Base-by-base conservation (phyloP, 30 jellyfish, hydroid and myxozoan genomes). In the Catostylus mosaicus region DNA sequence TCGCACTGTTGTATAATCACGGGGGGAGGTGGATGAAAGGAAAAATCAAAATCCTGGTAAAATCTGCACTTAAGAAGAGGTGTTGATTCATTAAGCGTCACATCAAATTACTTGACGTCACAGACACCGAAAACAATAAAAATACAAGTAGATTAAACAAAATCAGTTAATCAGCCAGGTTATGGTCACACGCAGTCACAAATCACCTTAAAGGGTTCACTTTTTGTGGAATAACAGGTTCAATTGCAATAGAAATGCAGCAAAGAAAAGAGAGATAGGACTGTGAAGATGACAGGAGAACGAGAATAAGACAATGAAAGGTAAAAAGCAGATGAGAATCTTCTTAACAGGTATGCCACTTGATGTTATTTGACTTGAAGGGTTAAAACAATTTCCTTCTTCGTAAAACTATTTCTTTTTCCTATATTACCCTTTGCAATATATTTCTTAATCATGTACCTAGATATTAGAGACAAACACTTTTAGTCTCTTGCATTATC, bases 261-360 rank as follows among this genome's bases (percentile, higher is more conserved):
- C 24, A 16, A 48, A 27, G 14, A 48, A 16, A 48, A 16, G 63
- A 48, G 63, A 48, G 23, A 16, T 3, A 24, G 2, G 40, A 23
- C 23, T 35, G 26, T 3, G 79, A 67, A 43, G 62, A 43, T 34
- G 57, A 30, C 12, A 32, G 79, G 31, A 23, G 79, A 67, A 30
- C 14, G 20, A 67, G 79, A 67, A 43, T 1, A 67, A 43, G 38
- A 16, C 30, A 23, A 1, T 36, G 5, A 61, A 67, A 1, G 31
- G 79, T 22, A 61, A 67, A 30, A 67, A 23, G 38, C 38, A 59
- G 26, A 59, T 59, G 71, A 59, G 40, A 59, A n/a, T 23, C 71
- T 10, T 59, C 71, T 59, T 7, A 22, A 18, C n/a, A 24, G 23
- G 71, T 59, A 59, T 1, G 71, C n/a, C n/a, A n/a, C n/a, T n/a